Evolutionary conservation across 2,797 vertebrate species (phyloP).

Genomic region (Orientallactaga sibirica): DNA sequence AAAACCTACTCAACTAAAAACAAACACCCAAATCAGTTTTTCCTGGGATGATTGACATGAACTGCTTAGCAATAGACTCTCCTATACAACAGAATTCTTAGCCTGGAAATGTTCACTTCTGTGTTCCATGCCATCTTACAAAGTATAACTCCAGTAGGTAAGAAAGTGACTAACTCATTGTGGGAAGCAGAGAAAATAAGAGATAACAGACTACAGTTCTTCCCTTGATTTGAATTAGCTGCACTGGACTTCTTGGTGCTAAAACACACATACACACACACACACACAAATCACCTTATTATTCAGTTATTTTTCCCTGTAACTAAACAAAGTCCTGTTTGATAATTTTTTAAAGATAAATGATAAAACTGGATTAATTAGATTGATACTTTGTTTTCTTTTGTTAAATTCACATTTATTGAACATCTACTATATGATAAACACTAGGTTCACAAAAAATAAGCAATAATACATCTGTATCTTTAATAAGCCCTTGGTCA

Average conservation of each 20-base stretch:
- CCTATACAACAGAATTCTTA: neutral
- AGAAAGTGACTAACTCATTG: neutral
- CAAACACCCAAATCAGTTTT: neutral
- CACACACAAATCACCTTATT: neutral
- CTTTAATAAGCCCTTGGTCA: neutral
- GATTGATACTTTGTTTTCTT: neutral
- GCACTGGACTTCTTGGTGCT: neutral
- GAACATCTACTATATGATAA: neutral
- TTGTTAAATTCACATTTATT: slow-evolving; percentile 12
- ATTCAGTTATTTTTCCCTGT: neutral
- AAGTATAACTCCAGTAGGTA: neutral
- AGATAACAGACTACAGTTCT: neutral
- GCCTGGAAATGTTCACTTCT: neutral
- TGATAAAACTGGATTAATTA: neutral
- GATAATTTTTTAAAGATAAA: slow-evolving; percentile 1
- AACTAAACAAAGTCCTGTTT: neutral
- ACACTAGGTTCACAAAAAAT: neutral
- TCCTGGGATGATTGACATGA: neutral
- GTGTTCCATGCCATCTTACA: too few species aligned
- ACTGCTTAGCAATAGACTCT: neutral
- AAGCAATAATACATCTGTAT: neutral
- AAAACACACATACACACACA: neutral
- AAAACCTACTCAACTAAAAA: neutral
- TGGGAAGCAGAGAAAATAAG: neutral
- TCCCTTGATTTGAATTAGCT: neutral